These are phyloP conservation scores for Petrophora chlorosata DNA, from an alignment of 2,888 invertebrate species.

Conservation along the genomic window DNA sequence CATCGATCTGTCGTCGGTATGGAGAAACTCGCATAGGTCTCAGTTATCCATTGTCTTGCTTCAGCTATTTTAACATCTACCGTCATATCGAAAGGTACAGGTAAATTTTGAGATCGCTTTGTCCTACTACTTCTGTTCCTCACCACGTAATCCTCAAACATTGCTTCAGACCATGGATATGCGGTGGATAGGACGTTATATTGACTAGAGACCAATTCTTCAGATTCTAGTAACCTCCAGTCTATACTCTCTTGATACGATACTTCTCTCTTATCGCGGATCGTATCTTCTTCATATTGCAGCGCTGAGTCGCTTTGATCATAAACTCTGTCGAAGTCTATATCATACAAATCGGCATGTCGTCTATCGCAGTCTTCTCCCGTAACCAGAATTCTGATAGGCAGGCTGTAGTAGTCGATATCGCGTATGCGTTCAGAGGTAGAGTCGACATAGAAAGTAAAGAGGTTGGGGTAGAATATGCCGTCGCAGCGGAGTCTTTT, in stretches of 20 bases:
- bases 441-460: slow-evolving; percentile 94
- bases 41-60: slow-evolving; percentile 93
- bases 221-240: slow-evolving; percentile 76
- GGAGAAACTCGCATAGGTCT: slow-evolving; percentile 94
- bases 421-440: slow-evolving; percentile 90
- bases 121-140: slow-evolving; percentile 81
- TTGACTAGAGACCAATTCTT: slow-evolving; percentile 76
- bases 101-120: slow-evolving; percentile 71
- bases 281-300: slow-evolving; percentile 71
- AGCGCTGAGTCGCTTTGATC: slow-evolving; percentile 76
- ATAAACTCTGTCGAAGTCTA: slow-evolving; percentile 83
- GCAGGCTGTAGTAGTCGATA: slow-evolving; percentile 92
- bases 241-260: slow-evolving; percentile 66
- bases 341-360: slow-evolving; percentile 84
- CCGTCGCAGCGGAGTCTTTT: slow-evolving; percentile 91
- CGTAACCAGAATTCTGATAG: slow-evolving; percentile 89
- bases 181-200: slow-evolving; percentile 75
- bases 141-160: slow-evolving; percentile 78
- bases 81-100: slow-evolving; percentile 83
- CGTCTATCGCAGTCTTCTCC: slow-evolving; percentile 88
- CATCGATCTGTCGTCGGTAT: slow-evolving; percentile 92
- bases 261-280: slow-evolving; percentile 70
- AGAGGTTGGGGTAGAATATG: slow-evolving; percentile 91
- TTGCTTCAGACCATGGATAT: slow-evolving; percentile 80
- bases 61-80: slow-evolving; percentile 88